A percentile compares a stretch with the other conserved stretches of the same genome.
phyloP scores from a whole-genome alignment of 2,797 vertebrate genomes.

The Setipinna tenuifilis region DNA sequence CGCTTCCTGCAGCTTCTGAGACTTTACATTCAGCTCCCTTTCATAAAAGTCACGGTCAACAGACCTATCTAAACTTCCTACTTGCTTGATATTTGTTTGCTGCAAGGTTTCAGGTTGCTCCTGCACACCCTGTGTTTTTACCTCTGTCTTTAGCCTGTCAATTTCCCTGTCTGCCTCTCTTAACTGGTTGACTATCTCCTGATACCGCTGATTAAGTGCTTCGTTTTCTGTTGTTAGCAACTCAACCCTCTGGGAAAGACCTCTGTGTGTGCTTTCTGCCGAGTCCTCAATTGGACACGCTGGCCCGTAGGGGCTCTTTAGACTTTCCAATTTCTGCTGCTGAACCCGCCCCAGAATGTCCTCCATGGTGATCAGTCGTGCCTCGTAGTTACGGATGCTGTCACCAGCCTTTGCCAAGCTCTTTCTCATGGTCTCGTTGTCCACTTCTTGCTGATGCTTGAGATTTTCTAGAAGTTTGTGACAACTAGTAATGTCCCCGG shows the following conservation, averaged over 20 bases:
- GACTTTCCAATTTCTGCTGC: conserved; percentile 65
- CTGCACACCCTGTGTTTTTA: conserved; percentile 68
- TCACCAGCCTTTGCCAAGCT: conserved; percentile 75
- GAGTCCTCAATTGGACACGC: conserved; percentile 68
- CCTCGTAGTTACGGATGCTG: conserved; percentile 75
- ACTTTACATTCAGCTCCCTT: conserved; percentile 76
- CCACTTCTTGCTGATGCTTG: conserved; percentile 74
- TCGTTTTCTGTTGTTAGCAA: conserved; percentile 74
- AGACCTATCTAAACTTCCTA: conserved; percentile 55
- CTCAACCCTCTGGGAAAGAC: conserved; percentile 74
- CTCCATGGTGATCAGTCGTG: conserved; percentile 76
- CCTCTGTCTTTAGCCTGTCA: conserved; percentile 77
- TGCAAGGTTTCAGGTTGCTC: conserved; percentile 51
- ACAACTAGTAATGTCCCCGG: conserved; percentile 49
- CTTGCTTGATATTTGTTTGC: conserved; percentile 39
- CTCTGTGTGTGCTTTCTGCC: conserved; percentile 62
- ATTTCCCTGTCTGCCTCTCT: conserved; percentile 83
- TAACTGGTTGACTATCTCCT: conserved; percentile 83
- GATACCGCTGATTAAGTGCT: conserved; percentile 76
- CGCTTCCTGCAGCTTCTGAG: conserved; percentile 77
- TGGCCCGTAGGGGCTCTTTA: conserved; percentile 59
- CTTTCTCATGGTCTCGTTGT: conserved; percentile 73
- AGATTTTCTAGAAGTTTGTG: conserved; percentile 73
- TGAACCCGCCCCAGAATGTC: conserved; percentile 74
- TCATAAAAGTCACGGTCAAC: conserved; percentile 75